Conservation (phyloP, 1,140 invertebrate species). For the Zaprionus kolodkinae region DNA sequence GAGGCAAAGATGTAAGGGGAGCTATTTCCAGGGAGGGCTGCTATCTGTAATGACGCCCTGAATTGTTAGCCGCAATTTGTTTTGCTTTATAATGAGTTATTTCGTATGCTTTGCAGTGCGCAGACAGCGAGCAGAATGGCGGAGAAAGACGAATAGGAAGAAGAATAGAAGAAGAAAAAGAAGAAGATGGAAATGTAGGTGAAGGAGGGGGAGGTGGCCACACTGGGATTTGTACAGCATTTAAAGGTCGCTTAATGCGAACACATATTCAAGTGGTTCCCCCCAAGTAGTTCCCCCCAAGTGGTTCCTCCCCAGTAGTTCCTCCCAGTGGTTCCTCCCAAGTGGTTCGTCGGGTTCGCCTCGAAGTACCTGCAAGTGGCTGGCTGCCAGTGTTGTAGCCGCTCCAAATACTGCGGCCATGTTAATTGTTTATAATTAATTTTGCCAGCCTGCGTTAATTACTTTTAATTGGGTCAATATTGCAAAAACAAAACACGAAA, state of each 20-base stretch:
- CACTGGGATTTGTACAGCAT: constrained; percentile 32
- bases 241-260: constrained; percentile 19
- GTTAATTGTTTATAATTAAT: constrained; percentile 71
- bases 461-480: constrained; percentile 55
- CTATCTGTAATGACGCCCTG: constrained; percentile 68
- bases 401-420: constrained; percentile 49
- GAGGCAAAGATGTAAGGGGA: background rate
- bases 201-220: background rate
- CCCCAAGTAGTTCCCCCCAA: background rate
- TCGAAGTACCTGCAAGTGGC: background rate
- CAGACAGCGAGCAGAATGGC: constrained; percentile 12
- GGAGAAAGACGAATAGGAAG: background rate
- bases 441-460: constrained; percentile 41
- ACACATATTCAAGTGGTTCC: constrained; percentile 8
- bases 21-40: background rate
- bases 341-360: background rate
- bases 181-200: background rate
- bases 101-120: constrained; percentile 49
- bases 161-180: background rate
- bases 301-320: background rate
- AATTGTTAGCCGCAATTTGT: constrained; percentile 77
- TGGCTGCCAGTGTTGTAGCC: background rate
- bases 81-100: constrained; percentile 75
- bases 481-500: too few relatives aligned
- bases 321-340: background rate